These are phyloP conservation scores for Atractosteus spatula DNA, from an alignment of 2,113 vertebrate species.

Conservation along the genomic window DNA sequence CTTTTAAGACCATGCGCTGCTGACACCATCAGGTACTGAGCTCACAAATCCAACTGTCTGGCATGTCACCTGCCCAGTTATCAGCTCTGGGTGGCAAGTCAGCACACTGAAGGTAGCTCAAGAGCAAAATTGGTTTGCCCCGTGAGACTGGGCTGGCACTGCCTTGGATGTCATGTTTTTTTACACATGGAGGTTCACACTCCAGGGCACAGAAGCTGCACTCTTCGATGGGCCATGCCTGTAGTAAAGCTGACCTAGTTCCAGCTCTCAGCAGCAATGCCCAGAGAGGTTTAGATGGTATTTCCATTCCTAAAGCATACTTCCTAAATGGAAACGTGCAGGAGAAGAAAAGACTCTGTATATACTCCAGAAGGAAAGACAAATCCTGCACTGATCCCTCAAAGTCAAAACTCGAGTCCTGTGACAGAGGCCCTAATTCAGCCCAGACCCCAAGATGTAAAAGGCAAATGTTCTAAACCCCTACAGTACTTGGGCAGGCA, in stretches of 20 bases:
- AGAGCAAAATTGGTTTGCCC: not conserved
- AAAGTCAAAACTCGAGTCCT: conserved; percentile 9
- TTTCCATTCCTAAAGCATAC: not conserved
- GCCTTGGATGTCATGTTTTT: not conserved
- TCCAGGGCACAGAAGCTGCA: not conserved
- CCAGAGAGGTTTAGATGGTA: conserved; percentile 7
- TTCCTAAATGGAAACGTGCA: too few relatives aligned
- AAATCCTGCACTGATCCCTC: not conserved
- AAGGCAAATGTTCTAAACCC: conserved; percentile 34
- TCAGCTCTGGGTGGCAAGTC: conserved; percentile 13
- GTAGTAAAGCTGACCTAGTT: conserved; percentile 31
- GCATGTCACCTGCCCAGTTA: conserved; percentile 19
- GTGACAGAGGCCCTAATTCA: conserved; percentile 10
- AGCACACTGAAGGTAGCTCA: conserved; percentile 4
- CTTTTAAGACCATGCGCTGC: too few relatives aligned
- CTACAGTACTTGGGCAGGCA: conserved; percentile 24
- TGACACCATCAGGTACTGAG: conserved; percentile 5
- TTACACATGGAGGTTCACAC: conserved; percentile 17
- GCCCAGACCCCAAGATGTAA: conserved; percentile 28
- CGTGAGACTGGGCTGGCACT: not conserved
- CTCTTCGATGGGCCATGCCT: conserved; percentile 11
- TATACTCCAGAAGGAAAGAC: not conserved
- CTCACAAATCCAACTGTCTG: conserved; percentile 19
- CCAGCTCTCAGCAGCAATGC: conserved; percentile 20
- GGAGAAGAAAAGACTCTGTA: too few relatives aligned